phyloP scores from a whole-genome alignment of 2,888 invertebrate genomes.

The Steinernema carpocapsae region DNA sequence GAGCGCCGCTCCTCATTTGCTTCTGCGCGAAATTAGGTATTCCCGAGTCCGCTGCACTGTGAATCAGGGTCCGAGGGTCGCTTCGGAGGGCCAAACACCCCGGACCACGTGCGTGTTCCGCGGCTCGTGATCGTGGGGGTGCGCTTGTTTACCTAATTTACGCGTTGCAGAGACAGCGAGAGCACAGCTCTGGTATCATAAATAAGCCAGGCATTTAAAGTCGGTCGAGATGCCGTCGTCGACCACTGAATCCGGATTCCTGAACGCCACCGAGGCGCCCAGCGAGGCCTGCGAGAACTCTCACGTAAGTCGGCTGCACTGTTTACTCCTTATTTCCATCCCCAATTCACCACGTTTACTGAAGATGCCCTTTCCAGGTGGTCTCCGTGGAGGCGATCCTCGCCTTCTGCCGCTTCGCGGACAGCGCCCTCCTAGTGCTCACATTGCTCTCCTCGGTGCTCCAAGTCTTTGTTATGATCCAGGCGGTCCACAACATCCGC shows the following conservation, averaged over 20 bases:
- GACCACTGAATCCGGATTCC: background rate
- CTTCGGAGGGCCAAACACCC: background rate
- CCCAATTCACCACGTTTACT: background rate
- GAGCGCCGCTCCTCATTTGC: slow-evolving; percentile 15
- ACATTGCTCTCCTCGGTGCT: slow-evolving; percentile 52
- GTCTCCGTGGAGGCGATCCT: slow-evolving; percentile 46
- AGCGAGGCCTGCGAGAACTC: slow-evolving; percentile 37
- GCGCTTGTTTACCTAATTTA: background rate
- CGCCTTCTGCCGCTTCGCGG: slow-evolving; percentile 44
- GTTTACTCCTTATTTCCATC: background rate
- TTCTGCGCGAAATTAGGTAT: background rate
- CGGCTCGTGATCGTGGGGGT: background rate
- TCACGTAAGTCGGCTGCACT: slow-evolving; percentile 31
- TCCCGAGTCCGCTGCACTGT: background rate
- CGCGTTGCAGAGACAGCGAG: background rate
- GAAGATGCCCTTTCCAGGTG: slow-evolving; percentile 40
- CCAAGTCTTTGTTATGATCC: slow-evolving; percentile 56
- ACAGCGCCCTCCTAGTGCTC: slow-evolving; percentile 46
- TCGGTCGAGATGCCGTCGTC: background rate
- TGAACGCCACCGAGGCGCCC: slow-evolving; percentile 12
- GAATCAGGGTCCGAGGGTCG: background rate
- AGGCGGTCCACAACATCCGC: slow-evolving; percentile 55
- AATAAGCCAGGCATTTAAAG: background rate
- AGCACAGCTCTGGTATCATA: background rate
- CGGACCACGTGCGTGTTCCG: background rate